Evolutionary conservation across 37 sponge, comb jelly and placozoan species (phyloP).

Genomic region (Beroe ovata): DNA sequence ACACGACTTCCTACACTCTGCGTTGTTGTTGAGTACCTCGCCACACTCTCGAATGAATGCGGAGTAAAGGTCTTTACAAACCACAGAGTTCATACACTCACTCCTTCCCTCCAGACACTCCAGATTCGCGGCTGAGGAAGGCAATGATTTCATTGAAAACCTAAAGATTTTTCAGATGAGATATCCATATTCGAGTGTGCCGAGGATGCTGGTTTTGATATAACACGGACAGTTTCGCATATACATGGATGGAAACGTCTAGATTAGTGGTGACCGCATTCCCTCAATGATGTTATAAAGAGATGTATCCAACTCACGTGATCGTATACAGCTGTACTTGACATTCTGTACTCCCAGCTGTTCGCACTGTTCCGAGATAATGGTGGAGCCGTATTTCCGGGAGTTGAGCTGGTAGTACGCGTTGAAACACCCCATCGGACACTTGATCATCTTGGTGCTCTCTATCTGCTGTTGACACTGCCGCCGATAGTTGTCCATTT

Average conservation of each 20-base stretch:
- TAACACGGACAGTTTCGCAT: too few species aligned
- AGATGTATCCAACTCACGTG: conserved; percentile 5
- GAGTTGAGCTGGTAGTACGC: conserved; percentile 38
- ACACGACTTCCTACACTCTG: background rate
- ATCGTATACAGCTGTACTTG: conserved; percentile 43
- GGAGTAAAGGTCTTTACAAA: conserved; percentile 30
- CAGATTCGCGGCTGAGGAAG: conserved; percentile 31
- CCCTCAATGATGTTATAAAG: too few species aligned
- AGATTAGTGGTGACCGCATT: too few species aligned
- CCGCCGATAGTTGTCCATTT: conserved; percentile 41
- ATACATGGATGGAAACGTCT: too few species aligned
- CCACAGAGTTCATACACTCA: background rate
- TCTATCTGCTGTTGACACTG: conserved; percentile 20
- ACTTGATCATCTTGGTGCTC: background rate
- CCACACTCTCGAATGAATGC: background rate
- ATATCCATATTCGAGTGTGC: too few species aligned
- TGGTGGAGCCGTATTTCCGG: background rate
- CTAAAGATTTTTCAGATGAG: too few species aligned
- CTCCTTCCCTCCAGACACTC: background rate
- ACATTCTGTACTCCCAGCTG: conserved; percentile 44
- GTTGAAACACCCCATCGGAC: conserved; percentile 1
- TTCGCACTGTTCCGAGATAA: conserved; percentile 3
- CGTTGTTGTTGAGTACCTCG: background rate
- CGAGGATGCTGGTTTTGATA: too few species aligned
- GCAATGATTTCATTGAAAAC: too few species aligned